Evolutionary conservation across 2,113 vertebrate species (phyloP).

Genomic region (Corydoras sp.): DNA sequence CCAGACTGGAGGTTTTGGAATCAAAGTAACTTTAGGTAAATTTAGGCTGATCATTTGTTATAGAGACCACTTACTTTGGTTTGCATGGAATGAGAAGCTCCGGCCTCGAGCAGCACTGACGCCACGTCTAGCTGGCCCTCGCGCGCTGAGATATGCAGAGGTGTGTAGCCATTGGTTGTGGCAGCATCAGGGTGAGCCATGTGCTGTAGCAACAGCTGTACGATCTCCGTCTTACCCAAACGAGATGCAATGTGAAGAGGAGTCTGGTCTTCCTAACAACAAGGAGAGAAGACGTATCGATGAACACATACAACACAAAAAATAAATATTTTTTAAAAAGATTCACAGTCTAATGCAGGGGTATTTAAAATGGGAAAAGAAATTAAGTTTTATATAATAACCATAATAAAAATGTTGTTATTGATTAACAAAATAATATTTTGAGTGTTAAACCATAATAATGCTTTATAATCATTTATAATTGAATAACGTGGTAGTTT

Average conservation of each 20-base stretch:
- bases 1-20: no score
- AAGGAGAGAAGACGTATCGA: background rate
- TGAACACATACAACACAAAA: background rate
- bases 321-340: no score
- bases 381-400: no score
- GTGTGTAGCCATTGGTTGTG: constrained; percentile 90
- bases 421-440: no score
- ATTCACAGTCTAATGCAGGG: no score
- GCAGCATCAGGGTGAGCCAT: constrained; percentile 96
- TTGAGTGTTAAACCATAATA: no score
- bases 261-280: constrained; percentile 91
- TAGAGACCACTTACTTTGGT: constrained; percentile 76
- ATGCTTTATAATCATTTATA: no score
- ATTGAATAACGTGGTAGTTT: no score
- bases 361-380: no score
- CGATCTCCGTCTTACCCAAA: constrained; percentile 94
- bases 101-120: constrained; percentile 85
- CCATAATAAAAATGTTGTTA: no score
- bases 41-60: no score
- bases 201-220: constrained; percentile 91
- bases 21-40: no score
- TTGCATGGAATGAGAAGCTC: constrained; percentile 86
- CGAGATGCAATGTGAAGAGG: constrained; percentile 95
- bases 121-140: constrained; percentile 93
- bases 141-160: constrained; percentile 89